Base-by-base conservation (phyloP, 2,113 vertebrate genomes). In the Abramis brama region DNA sequence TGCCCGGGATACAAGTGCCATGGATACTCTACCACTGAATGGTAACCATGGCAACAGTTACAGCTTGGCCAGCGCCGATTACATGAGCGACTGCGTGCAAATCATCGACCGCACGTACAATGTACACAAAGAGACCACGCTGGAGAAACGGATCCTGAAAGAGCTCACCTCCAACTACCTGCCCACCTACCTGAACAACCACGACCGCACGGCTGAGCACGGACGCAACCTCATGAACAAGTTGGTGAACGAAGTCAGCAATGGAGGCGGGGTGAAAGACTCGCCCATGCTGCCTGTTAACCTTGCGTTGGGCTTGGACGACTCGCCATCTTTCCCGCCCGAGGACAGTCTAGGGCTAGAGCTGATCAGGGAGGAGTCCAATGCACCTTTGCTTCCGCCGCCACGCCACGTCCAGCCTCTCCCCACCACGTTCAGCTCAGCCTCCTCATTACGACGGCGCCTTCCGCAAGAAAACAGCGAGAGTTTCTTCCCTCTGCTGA, bases 1-100 rank as follows among this genome's bases (percentile, higher is more conserved):
- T 99, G 97, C 98, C 97, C 97, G 98, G 97, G 98, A 99, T 98
- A 97, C 98, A 98, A 99, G 97, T 99, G 97, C 98, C 97, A 99
- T 98, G 98, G 98, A 99, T 99, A 99, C 98, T 99, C 98, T 99
- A 99, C 98, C 97, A 98, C 98, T 99, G 97, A 99, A 99, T 99
- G 98, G 98, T 99, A 99, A 97, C 97, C 98, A 99, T 89, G 97
- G 97, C 95, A 99, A 99, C 94, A 99, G 96, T 94, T 99, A 99
- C 96, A 98, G 97, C 94, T 95, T 99, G 84, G 97, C 97, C 94
- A 95, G 97, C 78, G 95, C 97, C 12, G 97, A 99, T 91, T 99
- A 99, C 95, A 96, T 99, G 96, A 98, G 97, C 92, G 98, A 99
- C 95, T 99, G 98, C 86, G 98, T 98, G 94, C 97, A 99, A 95